Evolutionary conservation across 2,113 vertebrate genomes (phyloP).

Genomic region (Ondatra zibethicus): DNA sequence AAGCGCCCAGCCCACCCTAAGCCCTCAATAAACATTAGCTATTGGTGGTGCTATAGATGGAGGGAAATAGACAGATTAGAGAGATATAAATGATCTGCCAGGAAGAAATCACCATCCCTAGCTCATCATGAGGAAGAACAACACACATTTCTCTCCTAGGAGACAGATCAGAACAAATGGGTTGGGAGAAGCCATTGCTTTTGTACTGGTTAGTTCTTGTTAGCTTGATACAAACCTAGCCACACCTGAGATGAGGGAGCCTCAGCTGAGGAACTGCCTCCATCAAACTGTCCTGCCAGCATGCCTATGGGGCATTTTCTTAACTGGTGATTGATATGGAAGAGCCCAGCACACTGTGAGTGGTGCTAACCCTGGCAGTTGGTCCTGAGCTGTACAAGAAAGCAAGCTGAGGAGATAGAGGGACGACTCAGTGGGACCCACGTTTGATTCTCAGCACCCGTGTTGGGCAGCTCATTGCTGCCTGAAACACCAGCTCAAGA

Average conservation of each 20-base stretch:
- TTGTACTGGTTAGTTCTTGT: neutral
- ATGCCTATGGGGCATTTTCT: neutral
- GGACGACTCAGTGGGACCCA: neutral
- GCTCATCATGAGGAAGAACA: constrained; percentile 68
- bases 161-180: neutral
- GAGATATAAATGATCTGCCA: constrained; percentile 73
- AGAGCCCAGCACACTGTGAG: neutral
- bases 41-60: constrained; percentile 34
- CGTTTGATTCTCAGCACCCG: neutral
- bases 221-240: neutral
- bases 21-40: constrained; percentile 76
- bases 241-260: neutral
- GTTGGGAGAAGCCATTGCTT: neutral
- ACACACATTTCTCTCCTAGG: constrained; percentile 67
- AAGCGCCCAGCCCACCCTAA: neutral
- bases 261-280: neutral
- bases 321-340: neutral
- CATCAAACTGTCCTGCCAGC: neutral
- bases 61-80: constrained; percentile 63
- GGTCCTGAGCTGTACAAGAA: neutral
- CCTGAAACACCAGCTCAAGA: neutral
- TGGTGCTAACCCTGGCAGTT: neutral
- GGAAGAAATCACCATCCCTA: constrained; percentile 77
- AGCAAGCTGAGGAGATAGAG: neutral
- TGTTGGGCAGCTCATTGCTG: neutral